phyloP scores from a whole-genome alignment of 2,113 vertebrate species.

The Chascanopsetta lugubris region DNA sequence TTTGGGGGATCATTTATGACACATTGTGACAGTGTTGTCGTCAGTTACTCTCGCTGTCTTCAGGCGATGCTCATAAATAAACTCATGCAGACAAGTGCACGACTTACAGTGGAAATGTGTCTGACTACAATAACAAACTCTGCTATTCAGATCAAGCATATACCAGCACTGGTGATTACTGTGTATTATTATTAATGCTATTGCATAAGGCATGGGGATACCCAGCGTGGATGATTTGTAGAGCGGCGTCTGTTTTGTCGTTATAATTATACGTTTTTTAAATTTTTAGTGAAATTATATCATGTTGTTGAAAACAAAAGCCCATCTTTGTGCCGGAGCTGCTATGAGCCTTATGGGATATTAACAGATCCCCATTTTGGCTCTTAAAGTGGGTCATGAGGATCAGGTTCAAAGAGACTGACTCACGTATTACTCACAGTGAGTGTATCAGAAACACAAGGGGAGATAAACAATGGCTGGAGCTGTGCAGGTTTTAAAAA shows the following conservation, averaged over 20 bases:
- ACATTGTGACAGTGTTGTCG: constrained; percentile 7
- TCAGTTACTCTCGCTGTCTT: not conserved
- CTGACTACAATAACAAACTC: not conserved
- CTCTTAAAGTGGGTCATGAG: constrained; percentile 48
- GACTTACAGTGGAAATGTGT: not conserved
- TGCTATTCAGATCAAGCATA: not conserved
- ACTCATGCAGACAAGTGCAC: not conserved
- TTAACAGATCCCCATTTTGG: constrained; percentile 42
- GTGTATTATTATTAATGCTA: no score
- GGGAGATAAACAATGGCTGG: constrained; percentile 35
- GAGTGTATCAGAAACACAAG: constrained; percentile 31
- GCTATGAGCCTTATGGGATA: constrained; percentile 37
- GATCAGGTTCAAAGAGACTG: constrained; percentile 54
- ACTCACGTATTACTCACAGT: constrained; percentile 42
- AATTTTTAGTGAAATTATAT: constrained; percentile 20
- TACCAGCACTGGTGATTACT: not conserved
- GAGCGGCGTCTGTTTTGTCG: constrained; percentile 20
- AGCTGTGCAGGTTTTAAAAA: constrained; percentile 19
- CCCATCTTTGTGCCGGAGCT: constrained; percentile 5
- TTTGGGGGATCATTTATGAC: not conserved
- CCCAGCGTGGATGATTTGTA: constrained; percentile 1
- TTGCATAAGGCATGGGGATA: no score
- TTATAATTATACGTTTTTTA: constrained; percentile 2
- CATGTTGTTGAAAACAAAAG: constrained; percentile 12
- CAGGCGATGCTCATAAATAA: not conserved